phyloP scores from a whole-genome alignment of 2,113 vertebrate genomes.

The Prinia subflava region DNA sequence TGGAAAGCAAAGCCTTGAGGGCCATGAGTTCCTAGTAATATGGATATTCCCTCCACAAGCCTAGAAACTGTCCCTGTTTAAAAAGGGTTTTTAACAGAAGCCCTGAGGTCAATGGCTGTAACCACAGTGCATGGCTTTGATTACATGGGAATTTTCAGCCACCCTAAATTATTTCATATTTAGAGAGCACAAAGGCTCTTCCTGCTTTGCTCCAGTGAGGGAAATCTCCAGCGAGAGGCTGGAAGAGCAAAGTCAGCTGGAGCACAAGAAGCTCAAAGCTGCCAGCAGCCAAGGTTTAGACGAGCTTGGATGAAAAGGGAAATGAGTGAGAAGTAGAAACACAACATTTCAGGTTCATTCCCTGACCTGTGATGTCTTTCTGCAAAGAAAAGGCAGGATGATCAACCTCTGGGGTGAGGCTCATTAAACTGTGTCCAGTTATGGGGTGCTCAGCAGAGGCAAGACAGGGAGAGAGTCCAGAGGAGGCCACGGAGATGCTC shows the following conservation, averaged over 20 bases:
- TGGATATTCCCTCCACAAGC: no score
- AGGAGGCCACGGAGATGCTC: rapidly evolving
- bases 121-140: background rate
- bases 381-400: background rate
- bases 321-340: background rate
- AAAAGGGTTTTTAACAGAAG: background rate
- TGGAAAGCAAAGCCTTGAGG: background rate
- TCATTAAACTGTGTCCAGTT: background rate
- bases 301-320: background rate
- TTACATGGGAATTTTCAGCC: background rate
- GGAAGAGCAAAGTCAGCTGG: background rate
- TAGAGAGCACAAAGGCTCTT: background rate
- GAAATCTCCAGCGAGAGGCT: background rate
- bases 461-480: rapidly evolving
- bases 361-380: background rate
- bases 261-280: background rate
- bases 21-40: background rate
- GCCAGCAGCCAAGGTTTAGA: rapidly evolving
- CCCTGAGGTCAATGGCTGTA: background rate
- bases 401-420: background rate
- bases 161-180: background rate
- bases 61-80: background rate
- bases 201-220: background rate
- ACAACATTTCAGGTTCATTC: background rate
- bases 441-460: background rate